A percentile compares a stretch with the other conserved stretches of the same genome.
phyloP scores from a whole-genome alignment of 2,113 vertebrate species.

The Danio rerio region DNA sequence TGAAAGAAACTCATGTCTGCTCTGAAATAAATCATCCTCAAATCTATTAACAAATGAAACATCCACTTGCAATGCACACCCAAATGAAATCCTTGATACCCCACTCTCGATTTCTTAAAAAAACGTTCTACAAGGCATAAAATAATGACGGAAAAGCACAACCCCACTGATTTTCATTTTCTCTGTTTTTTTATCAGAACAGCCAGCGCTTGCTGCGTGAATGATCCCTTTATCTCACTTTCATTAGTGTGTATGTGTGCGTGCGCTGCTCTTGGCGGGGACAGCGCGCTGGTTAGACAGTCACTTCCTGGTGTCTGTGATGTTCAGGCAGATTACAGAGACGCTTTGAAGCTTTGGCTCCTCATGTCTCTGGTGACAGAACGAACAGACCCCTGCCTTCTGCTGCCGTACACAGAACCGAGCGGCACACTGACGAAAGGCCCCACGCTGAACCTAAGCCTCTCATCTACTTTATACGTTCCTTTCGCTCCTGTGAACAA shows the following conservation, averaged over 20 bases:
- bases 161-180: constrained; percentile 68
- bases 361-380: constrained; percentile 87
- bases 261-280: constrained; percentile 90
- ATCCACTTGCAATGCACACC: neutral
- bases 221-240: constrained; percentile 97
- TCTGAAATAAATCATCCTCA: neutral
- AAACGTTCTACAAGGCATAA: constrained; percentile 56
- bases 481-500: constrained; percentile 79
- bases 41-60: neutral
- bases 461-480: constrained; percentile 86
- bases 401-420: constrained; percentile 88
- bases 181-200: constrained; percentile 59
- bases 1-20: neutral
- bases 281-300: constrained; percentile 90
- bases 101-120: constrained; percentile 63
- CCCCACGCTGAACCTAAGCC: constrained; percentile 89
- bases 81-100: constrained; percentile 63
- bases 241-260: constrained; percentile 92
- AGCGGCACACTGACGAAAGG: constrained; percentile 90
- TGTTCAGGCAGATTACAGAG: constrained; percentile 99
- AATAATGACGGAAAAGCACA: constrained; percentile 58
- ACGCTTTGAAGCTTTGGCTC: constrained; percentile 95
- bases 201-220: constrained; percentile 82
- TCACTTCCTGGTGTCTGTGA: constrained; percentile 97
- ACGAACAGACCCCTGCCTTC: constrained; percentile 94